Percentiles rank a stretch among this genome's conserved stretches.
These are phyloP conservation scores for Echinarachnius parma DNA, from an alignment of 53 echinoderm and acorn worm genomes.

Conservation along the genomic window DNA sequence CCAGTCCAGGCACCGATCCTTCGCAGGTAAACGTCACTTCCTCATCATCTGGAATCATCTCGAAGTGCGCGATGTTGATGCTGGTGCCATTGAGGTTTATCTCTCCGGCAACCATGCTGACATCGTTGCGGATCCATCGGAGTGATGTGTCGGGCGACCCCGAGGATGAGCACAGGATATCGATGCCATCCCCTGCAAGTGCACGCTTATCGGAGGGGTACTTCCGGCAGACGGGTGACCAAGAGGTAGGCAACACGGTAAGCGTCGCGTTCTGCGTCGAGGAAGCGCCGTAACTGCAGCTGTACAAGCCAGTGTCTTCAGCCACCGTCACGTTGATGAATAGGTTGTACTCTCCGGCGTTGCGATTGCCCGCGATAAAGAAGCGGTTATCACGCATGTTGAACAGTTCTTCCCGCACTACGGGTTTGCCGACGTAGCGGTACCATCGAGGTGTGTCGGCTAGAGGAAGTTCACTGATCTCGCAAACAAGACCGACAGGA, in stretches of 20 bases:
- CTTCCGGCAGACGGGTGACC: constrained; percentile 49
- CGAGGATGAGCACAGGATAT: constrained; percentile 39
- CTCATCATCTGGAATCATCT: constrained; percentile 9
- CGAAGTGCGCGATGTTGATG: constrained; percentile 20
- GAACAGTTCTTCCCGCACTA: constrained; percentile 14
- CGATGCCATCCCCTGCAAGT: constrained; percentile 17
- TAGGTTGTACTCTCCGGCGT: constrained; percentile 46
- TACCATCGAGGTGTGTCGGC: constrained; percentile 7
- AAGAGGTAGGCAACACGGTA: constrained; percentile 46
- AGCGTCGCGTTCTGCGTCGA: constrained; percentile 46
- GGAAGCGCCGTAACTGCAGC: constrained; percentile 37
- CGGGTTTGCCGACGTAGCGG: constrained; percentile 19
- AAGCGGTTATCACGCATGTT: constrained; percentile 43
- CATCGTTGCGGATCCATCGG: constrained; percentile 61
- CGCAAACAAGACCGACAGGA: constrained; percentile 3
- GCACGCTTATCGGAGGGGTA: not conserved
- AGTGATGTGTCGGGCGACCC: constrained; percentile 43
- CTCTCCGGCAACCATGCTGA: not conserved
- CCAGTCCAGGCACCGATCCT: constrained; percentile 35
- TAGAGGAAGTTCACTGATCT: not conserved
- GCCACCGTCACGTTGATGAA: constrained; percentile 48
- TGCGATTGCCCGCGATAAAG: constrained; percentile 37
- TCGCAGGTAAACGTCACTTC: constrained; percentile 47
- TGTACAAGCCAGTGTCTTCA: constrained; percentile 48
- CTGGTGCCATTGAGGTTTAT: constrained; percentile 20